These are phyloP conservation scores for Eurosta solidaginis DNA, from an alignment of 1,140 invertebrate genomes.

Conservation along the genomic window DNA sequence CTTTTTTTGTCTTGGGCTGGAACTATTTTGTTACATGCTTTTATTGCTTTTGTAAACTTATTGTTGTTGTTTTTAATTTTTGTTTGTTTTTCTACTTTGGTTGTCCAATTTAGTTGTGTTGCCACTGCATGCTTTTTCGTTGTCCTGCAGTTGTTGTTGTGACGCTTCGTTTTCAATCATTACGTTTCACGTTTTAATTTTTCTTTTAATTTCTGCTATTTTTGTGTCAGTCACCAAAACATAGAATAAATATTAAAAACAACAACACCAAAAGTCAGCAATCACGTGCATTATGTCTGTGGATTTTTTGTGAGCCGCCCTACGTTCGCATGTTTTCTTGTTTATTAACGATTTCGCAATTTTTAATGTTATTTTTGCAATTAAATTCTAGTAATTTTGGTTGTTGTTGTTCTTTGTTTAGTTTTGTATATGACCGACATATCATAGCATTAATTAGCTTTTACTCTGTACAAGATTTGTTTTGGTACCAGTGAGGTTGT, in stretches of 20 bases:
- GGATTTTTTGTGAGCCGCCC: not conserved
- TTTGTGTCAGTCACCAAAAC: not conserved
- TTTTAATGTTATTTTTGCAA: not conserved
- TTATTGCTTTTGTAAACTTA: not conserved
- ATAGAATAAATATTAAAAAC: not conserved
- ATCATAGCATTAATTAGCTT: no score
- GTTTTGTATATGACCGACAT: no score
- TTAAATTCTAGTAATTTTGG: not conserved
- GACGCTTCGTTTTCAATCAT: slow-evolving; percentile 8
- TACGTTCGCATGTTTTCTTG: not conserved
- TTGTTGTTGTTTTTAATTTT: not conserved
- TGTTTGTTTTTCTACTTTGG: not conserved
- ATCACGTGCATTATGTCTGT: not conserved
- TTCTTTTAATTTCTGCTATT: not conserved
- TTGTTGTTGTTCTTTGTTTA: not conserved
- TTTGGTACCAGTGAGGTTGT: no score
- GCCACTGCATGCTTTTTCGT: not conserved
- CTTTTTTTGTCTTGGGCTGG: no score
- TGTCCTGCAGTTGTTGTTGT: slow-evolving; percentile 20
- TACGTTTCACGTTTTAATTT: not conserved
- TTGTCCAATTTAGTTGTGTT: not conserved
- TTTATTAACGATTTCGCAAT: slow-evolving; percentile 12
- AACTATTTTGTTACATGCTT: not conserved
- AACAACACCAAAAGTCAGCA: not conserved
- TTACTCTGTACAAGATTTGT: no score